phyloP scores from a whole-genome alignment of 2,797 vertebrate species.

The Aulostomus chinensis region DNA sequence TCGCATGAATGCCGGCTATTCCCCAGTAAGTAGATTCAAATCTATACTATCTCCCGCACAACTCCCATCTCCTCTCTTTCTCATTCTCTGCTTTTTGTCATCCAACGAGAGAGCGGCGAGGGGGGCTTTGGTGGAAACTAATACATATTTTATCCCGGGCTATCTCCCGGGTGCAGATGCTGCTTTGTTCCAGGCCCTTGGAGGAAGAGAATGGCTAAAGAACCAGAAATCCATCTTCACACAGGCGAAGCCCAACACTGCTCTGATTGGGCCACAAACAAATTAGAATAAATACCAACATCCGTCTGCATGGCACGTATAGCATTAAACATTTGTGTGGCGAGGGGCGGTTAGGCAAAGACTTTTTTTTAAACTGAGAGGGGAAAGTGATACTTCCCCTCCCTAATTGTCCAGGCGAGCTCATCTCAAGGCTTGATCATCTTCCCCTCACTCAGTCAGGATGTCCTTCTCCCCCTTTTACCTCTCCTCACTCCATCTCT shows the following conservation, averaged over 20 bases:
- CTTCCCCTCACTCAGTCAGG: constrained; percentile 36
- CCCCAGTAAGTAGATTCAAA: constrained; percentile 79
- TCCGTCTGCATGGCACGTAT: constrained; percentile 38
- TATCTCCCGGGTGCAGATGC: constrained; percentile 75
- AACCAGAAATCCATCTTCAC: constrained; percentile 65
- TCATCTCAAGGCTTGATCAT: constrained; percentile 63
- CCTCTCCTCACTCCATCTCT: constrained; percentile 31
- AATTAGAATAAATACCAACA: constrained; percentile 72
- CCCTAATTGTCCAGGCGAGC: constrained; percentile 43
- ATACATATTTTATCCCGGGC: constrained; percentile 83
- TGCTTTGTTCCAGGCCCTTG: constrained; percentile 58
- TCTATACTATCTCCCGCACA: constrained; percentile 62
- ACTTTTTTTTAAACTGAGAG: not conserved
- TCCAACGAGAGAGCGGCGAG: constrained; percentile 55
- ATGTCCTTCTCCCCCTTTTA: constrained; percentile 19
- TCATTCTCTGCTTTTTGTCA: constrained; percentile 70
- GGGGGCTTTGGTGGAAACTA: constrained; percentile 64
- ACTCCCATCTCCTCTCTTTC: constrained; percentile 50
- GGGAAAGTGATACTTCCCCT: constrained; percentile 5
- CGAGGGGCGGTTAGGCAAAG: not conserved
- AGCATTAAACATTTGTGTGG: constrained; percentile 1
- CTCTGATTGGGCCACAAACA: constrained; percentile 67
- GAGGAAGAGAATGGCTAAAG: constrained; percentile 49
- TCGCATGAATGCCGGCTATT: constrained; percentile 61
- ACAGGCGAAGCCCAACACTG: constrained; percentile 39